Conservation (phyloP, 2,888 invertebrate species). For the Macrosoma leucophasiata region DNA sequence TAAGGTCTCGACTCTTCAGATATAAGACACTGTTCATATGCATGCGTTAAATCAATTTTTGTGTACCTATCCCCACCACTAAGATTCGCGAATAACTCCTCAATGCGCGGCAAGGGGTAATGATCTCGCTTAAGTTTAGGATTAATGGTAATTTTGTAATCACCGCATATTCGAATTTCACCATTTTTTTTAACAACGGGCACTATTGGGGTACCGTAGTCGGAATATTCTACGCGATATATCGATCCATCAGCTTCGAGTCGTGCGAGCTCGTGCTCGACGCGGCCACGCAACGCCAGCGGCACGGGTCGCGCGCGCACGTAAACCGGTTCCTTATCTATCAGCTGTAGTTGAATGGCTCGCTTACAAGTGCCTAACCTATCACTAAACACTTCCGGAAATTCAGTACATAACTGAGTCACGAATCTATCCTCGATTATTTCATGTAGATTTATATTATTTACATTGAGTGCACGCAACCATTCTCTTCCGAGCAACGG, state of each 20-base stretch:
- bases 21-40: constrained; percentile 26
- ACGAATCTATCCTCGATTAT: constrained; percentile 8
- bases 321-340: constrained; percentile 12
- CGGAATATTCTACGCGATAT: constrained; percentile 23
- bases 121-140: constrained; percentile 21
- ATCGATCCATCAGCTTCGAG: constrained; percentile 24
- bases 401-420: constrained; percentile 9
- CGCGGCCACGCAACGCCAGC: constrained; percentile 13
- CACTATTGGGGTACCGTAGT: constrained; percentile 29
- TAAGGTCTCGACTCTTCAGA: constrained; percentile 18
- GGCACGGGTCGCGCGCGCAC: constrained; percentile 16
- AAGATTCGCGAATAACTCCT: constrained; percentile 26
- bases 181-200: constrained; percentile 22
- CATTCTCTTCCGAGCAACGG: constrained; percentile 11
- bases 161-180: constrained; percentile 16
- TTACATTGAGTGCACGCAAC: constrained; percentile 7
- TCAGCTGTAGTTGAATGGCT: constrained; percentile 9
- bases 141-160: constrained; percentile 26
- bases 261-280: constrained; percentile 22
- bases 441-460: constrained; percentile 5
- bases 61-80: constrained; percentile 26
- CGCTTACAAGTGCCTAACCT: constrained; percentile 12
- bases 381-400: constrained; percentile 13
- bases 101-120: constrained; percentile 24
- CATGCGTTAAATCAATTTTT: constrained; percentile 27